A percentile compares a stretch with the other conserved stretches of the same genome.
Evolutionary conservation across 2,797 vertebrate species (phyloP).

Genomic region (Phataginus tetradactyla): DNA sequence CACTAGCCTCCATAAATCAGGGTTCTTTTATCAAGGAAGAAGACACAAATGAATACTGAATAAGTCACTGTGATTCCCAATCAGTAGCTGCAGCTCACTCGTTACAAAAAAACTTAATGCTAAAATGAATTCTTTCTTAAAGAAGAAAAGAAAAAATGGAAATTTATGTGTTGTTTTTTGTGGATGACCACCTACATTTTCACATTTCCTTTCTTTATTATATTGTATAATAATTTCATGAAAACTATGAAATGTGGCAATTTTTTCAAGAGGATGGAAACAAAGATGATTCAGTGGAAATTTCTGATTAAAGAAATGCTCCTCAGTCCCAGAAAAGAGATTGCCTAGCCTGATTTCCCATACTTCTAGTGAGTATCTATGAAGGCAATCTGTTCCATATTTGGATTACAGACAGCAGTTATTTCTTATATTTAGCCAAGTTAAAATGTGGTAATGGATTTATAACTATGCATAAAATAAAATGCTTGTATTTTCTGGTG

Average conservation of each 20-base stretch:
- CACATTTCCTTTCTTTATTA: neutral
- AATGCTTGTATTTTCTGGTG: neutral
- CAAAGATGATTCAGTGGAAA: neutral
- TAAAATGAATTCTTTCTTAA: neutral
- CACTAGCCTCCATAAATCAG: neutral
- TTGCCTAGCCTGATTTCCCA: neutral
- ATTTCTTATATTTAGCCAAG: neutral
- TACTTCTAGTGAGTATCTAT: neutral
- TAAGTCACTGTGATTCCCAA: neutral
- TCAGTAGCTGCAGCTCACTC: neutral
- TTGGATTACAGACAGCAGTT: neutral
- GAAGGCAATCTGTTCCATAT: neutral
- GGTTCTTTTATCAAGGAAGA: neutral
- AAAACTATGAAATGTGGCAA: neutral
- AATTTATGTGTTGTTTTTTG: neutral
- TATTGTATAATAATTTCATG: neutral
- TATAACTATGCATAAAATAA: neutral
- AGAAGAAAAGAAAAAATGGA: neutral
- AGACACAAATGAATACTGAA: neutral
- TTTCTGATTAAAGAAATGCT: neutral
- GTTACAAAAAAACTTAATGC: neutral
- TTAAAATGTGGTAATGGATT: neutral
- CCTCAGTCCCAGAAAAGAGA: neutral
- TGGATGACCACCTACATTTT: neutral
- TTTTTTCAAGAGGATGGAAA: neutral